Evolutionary conservation across 2,797 vertebrate genomes (phyloP).

Genomic region (Sebastes paucispinis): DNA sequence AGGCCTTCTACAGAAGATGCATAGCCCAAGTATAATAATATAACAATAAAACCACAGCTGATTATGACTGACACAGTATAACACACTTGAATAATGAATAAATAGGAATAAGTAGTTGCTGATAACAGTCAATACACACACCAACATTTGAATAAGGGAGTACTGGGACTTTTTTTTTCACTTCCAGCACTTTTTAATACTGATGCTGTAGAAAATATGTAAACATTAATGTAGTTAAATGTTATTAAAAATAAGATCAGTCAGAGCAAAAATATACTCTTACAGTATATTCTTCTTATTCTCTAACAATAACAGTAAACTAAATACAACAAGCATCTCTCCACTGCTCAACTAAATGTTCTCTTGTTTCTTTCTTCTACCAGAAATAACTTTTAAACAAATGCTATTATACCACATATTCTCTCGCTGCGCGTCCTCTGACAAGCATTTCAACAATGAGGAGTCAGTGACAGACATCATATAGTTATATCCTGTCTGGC

Average conservation of each 20-base stretch:
- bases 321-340: background rate
- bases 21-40: too few species aligned
- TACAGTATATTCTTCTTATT: too few species aligned
- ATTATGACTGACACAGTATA: too few species aligned
- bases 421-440: background rate
- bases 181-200: background rate
- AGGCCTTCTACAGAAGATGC: too few species aligned
- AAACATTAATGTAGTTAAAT: background rate
- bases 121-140: too few species aligned
- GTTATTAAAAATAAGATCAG: background rate
- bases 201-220: background rate
- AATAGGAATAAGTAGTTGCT: too few species aligned
- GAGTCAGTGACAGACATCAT: slow-evolving; percentile 1
- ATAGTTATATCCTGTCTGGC: slow-evolving; percentile 1
- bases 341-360: background rate
- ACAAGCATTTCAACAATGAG: background rate
- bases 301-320: background rate
- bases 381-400: slow-evolving; percentile 18
- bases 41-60: too few species aligned
- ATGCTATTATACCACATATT: background rate
- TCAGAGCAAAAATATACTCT: background rate
- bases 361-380: background rate
- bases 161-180: too few species aligned
- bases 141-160: too few species aligned
- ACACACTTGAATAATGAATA: too few species aligned